Evolutionary conservation across 2,888 invertebrate genomes (phyloP), one percentile per base, ranked within the genome.

Genomic region (Idaea aversata): DNA sequence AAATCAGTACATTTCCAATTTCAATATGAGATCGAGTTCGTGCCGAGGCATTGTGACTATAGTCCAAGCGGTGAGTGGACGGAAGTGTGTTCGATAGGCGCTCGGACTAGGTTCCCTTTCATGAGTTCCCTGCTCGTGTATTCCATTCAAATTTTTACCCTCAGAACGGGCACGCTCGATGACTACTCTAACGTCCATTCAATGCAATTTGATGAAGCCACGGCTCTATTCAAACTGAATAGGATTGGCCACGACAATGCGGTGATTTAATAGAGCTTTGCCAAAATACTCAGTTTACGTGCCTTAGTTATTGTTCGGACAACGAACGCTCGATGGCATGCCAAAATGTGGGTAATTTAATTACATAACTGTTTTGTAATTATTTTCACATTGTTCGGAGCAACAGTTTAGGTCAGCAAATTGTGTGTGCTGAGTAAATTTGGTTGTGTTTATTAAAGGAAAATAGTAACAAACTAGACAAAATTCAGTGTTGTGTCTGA

Each of bases 61-160:
- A 72, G 86, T 83, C 86, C 86, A 86, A 88, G 86, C 87, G 84
- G 85, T 85, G 25, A 34, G 59, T 25, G 34, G 59, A 47, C 87
- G 88, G 90, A 89, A 90, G 88, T 84, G 84, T 80, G 81, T 77
- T 81, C 80, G 79, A 78, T 81, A 83, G 78, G 77, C 78, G 80
- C 59, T 36, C 47, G n/a, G 25, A 15, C 61, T 47, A 63, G 67
- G 61, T 65, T 65, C 66, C 63, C 63, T 38, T 75, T 73, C 70
- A 68, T 65, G 75, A 65, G 73, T 68, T 71, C 74, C 75, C 78
- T 76, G 78, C 81, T 84, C 85, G 81, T 83, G 85, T 86, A 87
- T 87, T 85, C 90, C 86, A 93, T 93, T 92, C 91, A 92, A 90
- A 92, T 92, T 93, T 93, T 93, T 92, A 88, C 90, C 91, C 92